Percentiles rank a stretch among this genome's conserved stretches.
These are phyloP conservation scores for Oryctolagus cuniculus DNA, from an alignment of 2,113 vertebrate genomes.

Conservation along the genomic window DNA sequence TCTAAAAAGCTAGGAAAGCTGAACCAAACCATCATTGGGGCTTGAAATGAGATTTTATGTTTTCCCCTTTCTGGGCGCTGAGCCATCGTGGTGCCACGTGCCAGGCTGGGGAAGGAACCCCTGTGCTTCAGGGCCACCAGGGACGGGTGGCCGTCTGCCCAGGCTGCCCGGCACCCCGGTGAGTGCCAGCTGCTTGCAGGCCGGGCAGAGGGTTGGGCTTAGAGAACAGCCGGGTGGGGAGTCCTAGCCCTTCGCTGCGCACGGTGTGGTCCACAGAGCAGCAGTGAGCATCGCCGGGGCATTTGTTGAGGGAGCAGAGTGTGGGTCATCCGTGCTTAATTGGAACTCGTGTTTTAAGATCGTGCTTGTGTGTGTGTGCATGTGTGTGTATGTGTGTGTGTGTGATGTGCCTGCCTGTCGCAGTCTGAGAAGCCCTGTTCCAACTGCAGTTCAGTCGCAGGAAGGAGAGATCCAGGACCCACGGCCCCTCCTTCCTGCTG, in stretches of 20 bases:
- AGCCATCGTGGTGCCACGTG: conserved; percentile 69
- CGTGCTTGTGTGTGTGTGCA: too few relatives aligned
- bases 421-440: neutral
- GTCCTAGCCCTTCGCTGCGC: neutral
- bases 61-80: conserved; percentile 66
- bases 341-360: neutral
- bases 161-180: conserved; percentile 57
- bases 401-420: neutral
- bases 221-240: neutral
- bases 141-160: conserved; percentile 44
- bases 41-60: conserved; percentile 83
- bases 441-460: neutral
- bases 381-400: too few relatives aligned
- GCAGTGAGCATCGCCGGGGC: neutral
- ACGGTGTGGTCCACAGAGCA: neutral
- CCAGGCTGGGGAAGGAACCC: conserved; percentile 60
- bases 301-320: neutral
- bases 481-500: neutral
- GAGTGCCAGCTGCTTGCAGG: conserved; percentile 59
- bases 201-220: neutral
- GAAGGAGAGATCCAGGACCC: neutral
- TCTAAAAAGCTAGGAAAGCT: conserved; percentile 80
- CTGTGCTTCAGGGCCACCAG: conserved; percentile 63
- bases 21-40: conserved; percentile 78
- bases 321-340: neutral